phyloP scores from a whole-genome alignment of 2,888 invertebrate species.

The Sesamia inferens region DNA sequence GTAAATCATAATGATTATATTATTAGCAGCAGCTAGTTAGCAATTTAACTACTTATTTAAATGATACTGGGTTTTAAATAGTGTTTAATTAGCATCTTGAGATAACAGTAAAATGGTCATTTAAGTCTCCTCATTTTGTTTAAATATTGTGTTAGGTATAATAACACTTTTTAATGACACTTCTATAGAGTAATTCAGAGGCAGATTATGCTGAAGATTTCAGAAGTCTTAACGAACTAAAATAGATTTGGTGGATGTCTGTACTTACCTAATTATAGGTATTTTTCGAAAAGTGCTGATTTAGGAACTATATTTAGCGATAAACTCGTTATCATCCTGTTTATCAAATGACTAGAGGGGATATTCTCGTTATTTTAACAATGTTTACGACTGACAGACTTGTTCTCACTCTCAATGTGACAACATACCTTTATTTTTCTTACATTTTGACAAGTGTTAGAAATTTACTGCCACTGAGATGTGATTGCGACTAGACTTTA shows the following conservation, averaged over 20 bases:
- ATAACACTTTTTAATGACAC: neutral
- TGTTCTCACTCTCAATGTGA: no score
- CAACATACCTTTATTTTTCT: no score
- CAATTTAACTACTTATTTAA: neutral
- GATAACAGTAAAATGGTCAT: neutral
- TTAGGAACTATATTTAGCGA: neutral
- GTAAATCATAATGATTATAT: neutral
- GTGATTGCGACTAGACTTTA: no score
- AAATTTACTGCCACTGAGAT: no score
- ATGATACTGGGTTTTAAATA: neutral
- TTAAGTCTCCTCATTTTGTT: neutral
- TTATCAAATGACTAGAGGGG: neutral
- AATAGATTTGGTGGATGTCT: neutral
- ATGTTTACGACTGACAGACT: no score
- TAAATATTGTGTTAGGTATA: neutral
- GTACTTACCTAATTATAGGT: neutral
- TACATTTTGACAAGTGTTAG: no score
- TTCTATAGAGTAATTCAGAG: neutral
- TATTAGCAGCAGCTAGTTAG: neutral
- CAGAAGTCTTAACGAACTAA: neutral
- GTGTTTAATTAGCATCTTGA: neutral
- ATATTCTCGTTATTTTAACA: no score
- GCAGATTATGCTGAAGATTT: neutral
- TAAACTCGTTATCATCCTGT: neutral
- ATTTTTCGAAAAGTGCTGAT: neutral